These are phyloP conservation scores for Aphrophora alni DNA, from an alignment of 2,888 invertebrate species.

Conservation along the genomic window DNA sequence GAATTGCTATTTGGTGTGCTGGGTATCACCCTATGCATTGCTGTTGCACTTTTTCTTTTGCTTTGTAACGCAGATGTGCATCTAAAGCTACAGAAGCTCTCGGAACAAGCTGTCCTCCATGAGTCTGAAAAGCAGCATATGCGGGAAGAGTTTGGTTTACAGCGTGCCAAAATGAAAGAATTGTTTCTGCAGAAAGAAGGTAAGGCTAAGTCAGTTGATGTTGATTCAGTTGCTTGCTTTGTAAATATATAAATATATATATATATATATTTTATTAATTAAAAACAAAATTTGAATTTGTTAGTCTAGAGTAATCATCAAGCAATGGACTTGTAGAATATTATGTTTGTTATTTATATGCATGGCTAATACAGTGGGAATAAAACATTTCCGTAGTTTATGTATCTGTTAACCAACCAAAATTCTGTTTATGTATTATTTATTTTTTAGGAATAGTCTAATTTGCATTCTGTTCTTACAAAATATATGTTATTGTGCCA, in stretches of 20 bases:
- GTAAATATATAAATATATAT: not conserved
- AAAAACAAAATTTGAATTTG: no score
- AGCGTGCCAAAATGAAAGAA: conserved; percentile 92
- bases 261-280: no score
- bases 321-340: no score
- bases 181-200: conserved; percentile 94
- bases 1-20: not conserved
- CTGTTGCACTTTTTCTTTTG: conserved; percentile 19
- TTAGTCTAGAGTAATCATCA: no score
- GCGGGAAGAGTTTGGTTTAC: conserved; percentile 86
- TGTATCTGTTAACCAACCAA: no score
- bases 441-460: no score
- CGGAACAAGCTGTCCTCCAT: conserved; percentile 49
- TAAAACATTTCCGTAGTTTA: no score
- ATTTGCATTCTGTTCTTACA: no score
- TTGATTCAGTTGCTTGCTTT: conserved; percentile 23
- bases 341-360: no score
- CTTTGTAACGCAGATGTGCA: conserved; percentile 44
- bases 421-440: no score
- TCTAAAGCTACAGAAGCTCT: conserved; percentile 46
- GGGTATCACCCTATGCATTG: conserved; percentile 7
- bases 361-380: no score
- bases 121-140: conserved; percentile 68
- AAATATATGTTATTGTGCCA: no score
- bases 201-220: conserved; percentile 56